Base-by-base conservation (phyloP, 2,113 vertebrate genomes). In the Macrotus californicus region DNA sequence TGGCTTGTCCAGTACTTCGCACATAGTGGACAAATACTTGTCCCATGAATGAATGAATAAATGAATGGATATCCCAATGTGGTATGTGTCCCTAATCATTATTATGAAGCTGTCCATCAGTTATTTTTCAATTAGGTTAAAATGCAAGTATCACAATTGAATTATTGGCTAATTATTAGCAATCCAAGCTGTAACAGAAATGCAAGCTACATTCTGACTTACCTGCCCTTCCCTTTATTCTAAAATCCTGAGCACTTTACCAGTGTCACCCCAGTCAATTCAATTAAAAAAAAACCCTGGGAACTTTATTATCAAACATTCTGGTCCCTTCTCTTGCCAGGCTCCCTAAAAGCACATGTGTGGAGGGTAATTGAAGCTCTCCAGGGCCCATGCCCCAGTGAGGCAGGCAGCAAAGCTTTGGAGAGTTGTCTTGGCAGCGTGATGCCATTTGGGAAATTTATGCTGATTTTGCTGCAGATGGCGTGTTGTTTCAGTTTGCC, bases 291-390 rank as follows among this genome's bases (percentile, higher is more conserved):
- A 52, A 64, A 64, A 29, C 24, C 56, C 77, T 22, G 43, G 61
- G 34, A 96, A 86, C 61, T 90, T 96, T 24, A 85, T 81, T 82
- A 52, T 15, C 56, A 76, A 89, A 21, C 61, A 80, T 66, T 83
- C 67, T 1, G 84, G 70, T 36, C 54, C 36, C 87, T 88, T 80
- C 19, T 88, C 69, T 93, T 73, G 61, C 89, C 59, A 4, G 52
- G 4, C 1, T 24, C 48, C 77, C 82, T 64, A 73, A 26, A 67
- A 96, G 91, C 94, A 97, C 94, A 95, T 94, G 34, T 69, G 76
- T 93, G 88, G 89, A 95, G 79, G 48, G 87, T 96, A 98, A 97
- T 75, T 94, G 96, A 94, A 93, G 67, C 95, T 96, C 96, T 97
- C 91, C 4, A 11, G 89, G 95, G 96, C 66, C 85, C 75, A 4